A percentile compares a stretch with the other conserved stretches of the same genome.
Conservation (phyloP, 2,888 invertebrate species). For the Lepetodrilus schrolli region DNA sequence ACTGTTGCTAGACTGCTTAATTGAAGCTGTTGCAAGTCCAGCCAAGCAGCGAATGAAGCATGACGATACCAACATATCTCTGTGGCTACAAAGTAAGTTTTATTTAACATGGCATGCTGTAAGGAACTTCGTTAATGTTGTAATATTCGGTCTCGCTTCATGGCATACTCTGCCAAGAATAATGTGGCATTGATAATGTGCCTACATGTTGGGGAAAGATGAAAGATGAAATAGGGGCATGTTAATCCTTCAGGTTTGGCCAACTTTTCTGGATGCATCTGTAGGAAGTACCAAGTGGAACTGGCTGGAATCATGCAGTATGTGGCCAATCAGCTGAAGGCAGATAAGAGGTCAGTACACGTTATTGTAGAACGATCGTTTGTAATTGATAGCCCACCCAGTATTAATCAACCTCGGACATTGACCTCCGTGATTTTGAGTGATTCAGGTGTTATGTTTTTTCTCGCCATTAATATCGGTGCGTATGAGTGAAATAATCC, state of each 20-base stretch:
- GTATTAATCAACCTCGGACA: no score
- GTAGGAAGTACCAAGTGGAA: slow-evolving; percentile 97
- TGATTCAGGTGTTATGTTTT: no score
- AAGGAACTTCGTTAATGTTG: no score
- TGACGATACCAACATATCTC: slow-evolving; percentile 92
- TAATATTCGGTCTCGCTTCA: no score
- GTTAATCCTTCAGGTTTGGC: slow-evolving; percentile 79
- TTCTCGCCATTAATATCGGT: no score
- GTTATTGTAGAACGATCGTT: no score
- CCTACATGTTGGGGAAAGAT: neutral
- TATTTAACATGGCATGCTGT: no score
- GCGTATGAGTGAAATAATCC: no score
- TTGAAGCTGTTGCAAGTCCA: slow-evolving; percentile 90
- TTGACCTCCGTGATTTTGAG: no score
- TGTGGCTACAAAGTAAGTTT: slow-evolving; percentile 89
- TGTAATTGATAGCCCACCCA: no score
- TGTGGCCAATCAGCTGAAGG: slow-evolving; percentile 96
- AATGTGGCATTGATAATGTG: neutral
- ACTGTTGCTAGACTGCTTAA: slow-evolving; percentile 83
- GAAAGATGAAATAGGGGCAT: neutral
- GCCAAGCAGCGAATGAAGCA: slow-evolving; percentile 84
- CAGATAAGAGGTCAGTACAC: slow-evolving; percentile 87
- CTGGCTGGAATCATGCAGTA: slow-evolving; percentile 95
- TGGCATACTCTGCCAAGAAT: no score
- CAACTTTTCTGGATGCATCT: slow-evolving; percentile 95